Base-by-base conservation (phyloP, 2,888 invertebrate genomes). In the Antheraea assamensis region DNA sequence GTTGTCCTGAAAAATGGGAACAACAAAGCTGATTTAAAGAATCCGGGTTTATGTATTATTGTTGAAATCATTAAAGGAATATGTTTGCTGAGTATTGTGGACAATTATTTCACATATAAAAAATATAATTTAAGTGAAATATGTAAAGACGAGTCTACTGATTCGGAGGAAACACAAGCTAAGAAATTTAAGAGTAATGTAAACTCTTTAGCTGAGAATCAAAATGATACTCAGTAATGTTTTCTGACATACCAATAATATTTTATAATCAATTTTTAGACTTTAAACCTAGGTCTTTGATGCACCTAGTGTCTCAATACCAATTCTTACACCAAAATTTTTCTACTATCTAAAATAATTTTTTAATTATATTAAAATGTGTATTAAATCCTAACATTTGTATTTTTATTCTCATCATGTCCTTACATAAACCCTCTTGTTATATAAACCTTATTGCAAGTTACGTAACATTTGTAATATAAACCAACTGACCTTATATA, bases 41-140 rank as follows among this genome's bases (percentile, higher is more conserved):
- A 96, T 85, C 97, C 98, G 17, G 96, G 97, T 75, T 90, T 97
- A 58, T 96, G 97, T 8, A 95, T 99, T 72, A 94, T 98, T 77
- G 96, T 98, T 49, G 98, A 99, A 95, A 95, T 98, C 68, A 96
- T 99, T 71, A 96, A 97, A 83, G 96, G 96, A 35, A 95, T 97
- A 81, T 98, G 98, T 82, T 96, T 98, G 78, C 84, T 99, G 17
- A 96, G 97, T 76, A 96, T 99, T 74, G 96, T 98, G 47, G 97
- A 97, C 47, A 96, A 98, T 88, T 99, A 97, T 90, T 95, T 95
- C 82, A 95, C 95, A 78, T 96, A 96, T 86, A 97, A 97, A 81
- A 98, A 98, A 87, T 99, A 97, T 90, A 99, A 99, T 93, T 92
- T 98, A 75, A 89, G 96, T 76, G 97, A 98, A 88, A 85, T 96